Conservation (phyloP, 2,797 vertebrate genomes). For the Holocentrus rufus region DNA sequence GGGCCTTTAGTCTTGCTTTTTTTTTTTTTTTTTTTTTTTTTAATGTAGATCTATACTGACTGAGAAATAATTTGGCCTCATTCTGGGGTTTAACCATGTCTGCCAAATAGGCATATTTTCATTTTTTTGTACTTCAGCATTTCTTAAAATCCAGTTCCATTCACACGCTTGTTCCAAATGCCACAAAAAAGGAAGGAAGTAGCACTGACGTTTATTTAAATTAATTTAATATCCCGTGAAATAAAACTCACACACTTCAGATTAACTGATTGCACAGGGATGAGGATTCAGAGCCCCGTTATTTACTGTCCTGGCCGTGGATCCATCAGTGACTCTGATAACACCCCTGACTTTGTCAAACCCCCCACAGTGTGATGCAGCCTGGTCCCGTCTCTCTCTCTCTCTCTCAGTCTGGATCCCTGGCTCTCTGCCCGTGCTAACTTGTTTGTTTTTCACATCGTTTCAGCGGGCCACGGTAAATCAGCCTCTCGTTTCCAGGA, state of each 20-base stretch:
- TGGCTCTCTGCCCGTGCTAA: background rate
- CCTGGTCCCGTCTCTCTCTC: too few relatives aligned
- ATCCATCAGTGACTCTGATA: conserved; percentile 17
- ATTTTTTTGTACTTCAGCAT: too few relatives aligned
- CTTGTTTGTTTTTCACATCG: conserved; percentile 76
- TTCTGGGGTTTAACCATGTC: too few relatives aligned
- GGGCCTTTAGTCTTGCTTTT: background rate
- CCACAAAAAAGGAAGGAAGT: background rate
- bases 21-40: too few relatives aligned
- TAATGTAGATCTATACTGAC: too few relatives aligned
- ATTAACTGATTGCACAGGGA: conserved; percentile 19
- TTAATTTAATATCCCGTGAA: conserved; percentile 14
- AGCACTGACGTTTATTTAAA: background rate
- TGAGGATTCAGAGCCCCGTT: background rate
- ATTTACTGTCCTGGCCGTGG: conserved; percentile 38
- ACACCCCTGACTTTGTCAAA: conserved; percentile 8
- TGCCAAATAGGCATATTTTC: too few relatives aligned
- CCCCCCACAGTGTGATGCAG: conserved; percentile 6
- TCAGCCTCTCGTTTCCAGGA: conserved; percentile 36
- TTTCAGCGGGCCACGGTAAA: conserved; percentile 61
- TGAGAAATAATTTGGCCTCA: too few relatives aligned
- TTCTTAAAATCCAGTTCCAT: background rate
- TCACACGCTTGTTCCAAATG: background rate
- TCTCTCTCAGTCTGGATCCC: too few relatives aligned
- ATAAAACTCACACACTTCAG: conserved; percentile 13